Evolutionary conservation across 2,888 invertebrate genomes (phyloP).

Genomic region (Apotomis turbidana): DNA sequence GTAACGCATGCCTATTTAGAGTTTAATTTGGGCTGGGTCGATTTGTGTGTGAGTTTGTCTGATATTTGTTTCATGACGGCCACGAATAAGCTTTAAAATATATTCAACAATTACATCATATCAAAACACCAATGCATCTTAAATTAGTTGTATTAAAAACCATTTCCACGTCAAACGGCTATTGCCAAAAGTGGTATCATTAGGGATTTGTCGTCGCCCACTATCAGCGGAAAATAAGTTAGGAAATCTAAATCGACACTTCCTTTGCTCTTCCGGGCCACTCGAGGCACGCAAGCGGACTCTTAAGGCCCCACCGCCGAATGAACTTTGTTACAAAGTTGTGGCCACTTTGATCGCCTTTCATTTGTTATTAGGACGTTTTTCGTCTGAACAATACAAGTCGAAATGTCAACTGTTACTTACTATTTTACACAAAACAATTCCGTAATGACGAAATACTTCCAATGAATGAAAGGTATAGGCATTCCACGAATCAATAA

Average conservation of each 20-base stretch:
- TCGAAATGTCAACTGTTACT: not conserved
- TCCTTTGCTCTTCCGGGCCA: slow-evolving; percentile 60
- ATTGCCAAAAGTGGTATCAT: slow-evolving; percentile 41
- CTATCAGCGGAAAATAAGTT: slow-evolving; percentile 60
- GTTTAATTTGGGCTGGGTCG: no score
- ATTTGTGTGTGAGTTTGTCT: no score
- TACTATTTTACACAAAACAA: not conserved
- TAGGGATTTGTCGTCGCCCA: slow-evolving; percentile 51
- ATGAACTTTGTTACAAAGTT: slow-evolving; percentile 21
- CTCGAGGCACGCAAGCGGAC: slow-evolving; percentile 53
- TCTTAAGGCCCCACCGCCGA: slow-evolving; percentile 34
- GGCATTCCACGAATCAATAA: slow-evolving; percentile 23
- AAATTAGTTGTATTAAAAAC: slow-evolving; percentile 18
- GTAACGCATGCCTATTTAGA: no score
- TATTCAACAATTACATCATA: no score
- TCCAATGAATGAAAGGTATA: slow-evolving; percentile 14
- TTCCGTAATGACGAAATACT: not conserved
- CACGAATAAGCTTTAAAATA: no score
- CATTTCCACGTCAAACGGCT: slow-evolving; percentile 11
- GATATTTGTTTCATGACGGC: no score
- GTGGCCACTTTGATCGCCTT: slow-evolving; percentile 1
- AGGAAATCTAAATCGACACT: slow-evolving; percentile 65
- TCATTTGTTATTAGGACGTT: not conserved
- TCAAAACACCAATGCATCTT: not conserved
- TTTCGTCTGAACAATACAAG: not conserved